A percentile compares a stretch with the other conserved stretches of the same genome.
These are phyloP conservation scores for Drosophila mimica DNA, from an alignment of 2,888 invertebrate species.

Conservation along the genomic window DNA sequence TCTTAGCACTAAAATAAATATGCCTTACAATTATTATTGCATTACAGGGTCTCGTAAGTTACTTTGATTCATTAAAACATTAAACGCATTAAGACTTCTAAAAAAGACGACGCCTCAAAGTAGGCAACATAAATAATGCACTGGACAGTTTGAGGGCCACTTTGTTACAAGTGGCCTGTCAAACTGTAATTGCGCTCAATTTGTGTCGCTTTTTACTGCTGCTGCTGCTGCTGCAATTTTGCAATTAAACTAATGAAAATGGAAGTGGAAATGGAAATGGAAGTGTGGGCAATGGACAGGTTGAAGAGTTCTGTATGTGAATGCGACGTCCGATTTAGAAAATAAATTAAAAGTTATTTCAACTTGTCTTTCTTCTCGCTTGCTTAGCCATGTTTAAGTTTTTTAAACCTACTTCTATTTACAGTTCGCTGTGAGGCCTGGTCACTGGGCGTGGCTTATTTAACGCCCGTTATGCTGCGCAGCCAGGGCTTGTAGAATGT, in stretches of 20 bases:
- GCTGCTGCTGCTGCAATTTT: conserved; percentile 38
- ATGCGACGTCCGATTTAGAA: conserved; percentile 45
- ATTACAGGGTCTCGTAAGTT: conserved; percentile 44
- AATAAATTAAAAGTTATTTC: conserved; percentile 33
- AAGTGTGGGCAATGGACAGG: conserved; percentile 4
- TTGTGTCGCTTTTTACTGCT: conserved; percentile 10
- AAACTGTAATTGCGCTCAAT: conserved; percentile 33
- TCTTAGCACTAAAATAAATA: conserved; percentile 71
- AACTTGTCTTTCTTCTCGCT: conserved; percentile 31
- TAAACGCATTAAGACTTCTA: conserved; percentile 78
- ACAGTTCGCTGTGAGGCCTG: conserved; percentile 57
- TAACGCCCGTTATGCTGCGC: conserved; percentile 92
- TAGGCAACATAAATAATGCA: conserved; percentile 37
- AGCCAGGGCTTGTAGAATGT: conserved; percentile 97
- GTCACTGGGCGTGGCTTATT: conserved; percentile 80
- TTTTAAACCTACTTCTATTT: conserved; percentile 71
- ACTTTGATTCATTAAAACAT: conserved; percentile 30
- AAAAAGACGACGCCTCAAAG: conserved; percentile 32
- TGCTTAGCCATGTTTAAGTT: conserved; percentile 29
- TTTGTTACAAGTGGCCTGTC: neutral
- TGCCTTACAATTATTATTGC: conserved; percentile 60
- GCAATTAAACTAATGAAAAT: conserved; percentile 62
- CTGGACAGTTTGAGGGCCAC: conserved; percentile 37
- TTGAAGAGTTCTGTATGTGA: conserved; percentile 25
- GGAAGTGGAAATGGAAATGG: conserved; percentile 15